phyloP scores from a whole-genome alignment of 2,888 invertebrate species.

The Drosophila atripex region DNA sequence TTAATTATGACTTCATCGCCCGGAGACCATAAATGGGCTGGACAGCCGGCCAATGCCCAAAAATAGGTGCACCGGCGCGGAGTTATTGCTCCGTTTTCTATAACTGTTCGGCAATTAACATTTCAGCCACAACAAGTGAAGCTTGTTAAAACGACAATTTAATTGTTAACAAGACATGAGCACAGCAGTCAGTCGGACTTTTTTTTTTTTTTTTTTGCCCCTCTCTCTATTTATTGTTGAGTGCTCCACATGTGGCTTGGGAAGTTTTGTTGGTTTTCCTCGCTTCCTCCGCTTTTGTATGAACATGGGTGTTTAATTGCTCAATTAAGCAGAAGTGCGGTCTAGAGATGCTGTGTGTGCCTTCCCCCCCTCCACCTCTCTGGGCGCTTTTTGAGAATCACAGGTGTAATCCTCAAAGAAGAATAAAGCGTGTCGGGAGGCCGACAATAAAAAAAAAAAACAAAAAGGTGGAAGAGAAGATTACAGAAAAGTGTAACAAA shows the following conservation, averaged over 20 bases:
- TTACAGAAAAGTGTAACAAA: constrained; percentile 58
- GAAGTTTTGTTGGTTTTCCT: constrained; percentile 62
- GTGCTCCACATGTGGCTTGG: constrained; percentile 77
- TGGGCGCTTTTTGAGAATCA: constrained; percentile 22
- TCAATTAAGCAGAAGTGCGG: constrained; percentile 79
- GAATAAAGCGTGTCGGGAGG: constrained; percentile 8
- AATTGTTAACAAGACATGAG: constrained; percentile 77
- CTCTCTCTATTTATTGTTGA: constrained; percentile 21
- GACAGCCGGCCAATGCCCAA: constrained; percentile 67
- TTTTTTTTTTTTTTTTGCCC: neutral
- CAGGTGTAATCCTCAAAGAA: constrained; percentile 65
- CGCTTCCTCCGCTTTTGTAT: constrained; percentile 39
- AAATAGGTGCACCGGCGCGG: constrained; percentile 54
- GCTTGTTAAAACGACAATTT: constrained; percentile 82
- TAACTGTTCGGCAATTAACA: constrained; percentile 82
- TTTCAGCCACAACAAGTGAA: constrained; percentile 67
- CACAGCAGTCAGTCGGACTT: constrained; percentile 30
- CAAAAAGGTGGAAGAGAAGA: constrained; percentile 22
- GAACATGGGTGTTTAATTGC: constrained; percentile 81
- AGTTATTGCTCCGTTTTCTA: constrained; percentile 72
- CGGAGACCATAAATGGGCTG: constrained; percentile 44
- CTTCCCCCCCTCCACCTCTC: too few species aligned
- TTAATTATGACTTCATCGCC: constrained; percentile 67
- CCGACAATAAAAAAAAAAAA: constrained; percentile 26
- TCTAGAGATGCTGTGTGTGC: constrained; percentile 63